Conservation (phyloP, 2,113 vertebrate genomes). For the Pogonocichla stellata region DNA sequence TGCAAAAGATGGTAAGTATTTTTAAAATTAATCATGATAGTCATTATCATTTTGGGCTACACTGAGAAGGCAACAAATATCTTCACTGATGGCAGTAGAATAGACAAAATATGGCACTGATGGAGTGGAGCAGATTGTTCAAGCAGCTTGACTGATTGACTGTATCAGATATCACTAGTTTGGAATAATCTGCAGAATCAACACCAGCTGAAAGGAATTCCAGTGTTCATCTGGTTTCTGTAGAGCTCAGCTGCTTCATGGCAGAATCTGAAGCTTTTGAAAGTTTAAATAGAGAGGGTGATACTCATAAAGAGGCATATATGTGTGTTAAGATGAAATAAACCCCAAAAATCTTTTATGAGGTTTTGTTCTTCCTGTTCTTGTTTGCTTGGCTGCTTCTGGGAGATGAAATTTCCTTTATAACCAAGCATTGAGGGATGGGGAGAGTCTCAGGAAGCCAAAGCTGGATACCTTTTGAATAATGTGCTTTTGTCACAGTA, state of each 20-base stretch:
- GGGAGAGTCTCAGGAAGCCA: neutral
- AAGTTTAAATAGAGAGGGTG: neutral
- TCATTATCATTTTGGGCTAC: neutral
- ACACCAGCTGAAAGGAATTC: slow-evolving; percentile 20
- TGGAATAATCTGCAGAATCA: slow-evolving; percentile 21
- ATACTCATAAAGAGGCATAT: neutral
- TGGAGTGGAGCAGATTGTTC: slow-evolving; percentile 27
- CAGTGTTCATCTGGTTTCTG: neutral
- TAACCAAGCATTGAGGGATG: neutral
- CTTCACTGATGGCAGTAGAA: neutral
- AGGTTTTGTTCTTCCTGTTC: neutral
- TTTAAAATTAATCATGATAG: neutral
- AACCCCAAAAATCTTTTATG: neutral
- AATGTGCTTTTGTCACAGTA: neutral
- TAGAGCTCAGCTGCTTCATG: neutral
- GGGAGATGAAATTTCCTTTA: neutral
- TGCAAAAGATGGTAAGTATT: neutral
- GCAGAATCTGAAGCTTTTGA: neutral
- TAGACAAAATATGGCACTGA: slow-evolving; percentile 23
- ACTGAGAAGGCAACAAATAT: neutral
- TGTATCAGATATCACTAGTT: neutral
- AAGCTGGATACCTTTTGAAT: neutral
- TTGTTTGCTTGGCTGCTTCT: neutral
- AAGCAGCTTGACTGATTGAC: slow-evolving; percentile 24
- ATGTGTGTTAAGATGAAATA: neutral